These are phyloP conservation scores for Sebastes melanostomus DNA, from an alignment of 2,797 vertebrate genomes.

Conservation along the genomic window DNA sequence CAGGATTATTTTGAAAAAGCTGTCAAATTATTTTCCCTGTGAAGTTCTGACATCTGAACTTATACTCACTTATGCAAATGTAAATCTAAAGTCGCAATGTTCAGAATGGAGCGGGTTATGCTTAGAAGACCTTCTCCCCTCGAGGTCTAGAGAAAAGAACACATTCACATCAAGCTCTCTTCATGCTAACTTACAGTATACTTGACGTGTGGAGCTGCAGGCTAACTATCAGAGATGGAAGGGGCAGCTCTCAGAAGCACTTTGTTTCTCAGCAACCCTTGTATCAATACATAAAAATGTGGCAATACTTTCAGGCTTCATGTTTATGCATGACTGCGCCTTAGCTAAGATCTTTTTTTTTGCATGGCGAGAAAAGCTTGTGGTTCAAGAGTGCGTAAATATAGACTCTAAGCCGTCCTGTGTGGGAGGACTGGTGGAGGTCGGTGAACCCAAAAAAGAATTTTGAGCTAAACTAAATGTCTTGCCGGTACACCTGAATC, in stretches of 20 bases:
- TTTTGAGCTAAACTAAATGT: slow-evolving; percentile 64
- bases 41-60: slow-evolving; percentile 48
- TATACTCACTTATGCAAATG: slow-evolving; percentile 54
- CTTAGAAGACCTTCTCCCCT: slow-evolving; percentile 34
- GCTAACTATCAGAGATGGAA: slow-evolving; percentile 56
- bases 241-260: slow-evolving; percentile 60
- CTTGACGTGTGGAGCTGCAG: slow-evolving; percentile 69
- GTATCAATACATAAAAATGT: slow-evolving; percentile 69
- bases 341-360: slow-evolving; percentile 53
- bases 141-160: slow-evolving; percentile 36
- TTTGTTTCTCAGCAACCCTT: slow-evolving; percentile 54
- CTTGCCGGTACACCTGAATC: slow-evolving; percentile 75
- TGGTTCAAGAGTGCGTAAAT: slow-evolving; percentile 66
- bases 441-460: slow-evolving; percentile 61
- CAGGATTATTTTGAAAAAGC: slow-evolving; percentile 41
- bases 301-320: slow-evolving; percentile 63
- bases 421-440: slow-evolving; percentile 50
- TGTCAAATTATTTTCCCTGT: slow-evolving; percentile 24
- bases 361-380: slow-evolving; percentile 63
- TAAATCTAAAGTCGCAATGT: slow-evolving; percentile 37
- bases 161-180: slow-evolving; percentile 40
- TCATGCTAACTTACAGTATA: slow-evolving; percentile 35
- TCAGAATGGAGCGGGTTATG: slow-evolving; percentile 35
- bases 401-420: slow-evolving; percentile 61
- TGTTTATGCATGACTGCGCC: slow-evolving; percentile 76